Percentiles rank a stretch among this genome's conserved stretches.
Conservation (phyloP, 2,888 invertebrate genomes). For the Aplocera efformata region DNA sequence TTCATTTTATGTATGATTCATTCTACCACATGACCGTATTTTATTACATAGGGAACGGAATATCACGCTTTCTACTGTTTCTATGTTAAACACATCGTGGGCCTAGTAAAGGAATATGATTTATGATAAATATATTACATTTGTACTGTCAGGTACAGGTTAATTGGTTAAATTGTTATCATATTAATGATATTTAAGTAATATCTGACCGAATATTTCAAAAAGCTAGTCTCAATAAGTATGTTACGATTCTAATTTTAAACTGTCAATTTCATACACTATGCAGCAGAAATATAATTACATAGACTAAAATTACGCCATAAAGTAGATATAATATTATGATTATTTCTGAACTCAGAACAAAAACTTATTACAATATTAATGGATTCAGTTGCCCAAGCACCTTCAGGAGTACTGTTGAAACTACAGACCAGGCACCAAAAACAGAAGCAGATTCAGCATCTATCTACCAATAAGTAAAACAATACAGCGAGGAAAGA, state of each 20-base stretch:
- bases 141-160: conserved; percentile 4
- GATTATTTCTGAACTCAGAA: too few species aligned
- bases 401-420: conserved; percentile 29
- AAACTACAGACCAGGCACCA: conserved; percentile 50
- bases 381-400: conserved; percentile 27
- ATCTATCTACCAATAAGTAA: conserved; percentile 29
- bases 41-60: conserved; percentile 8
- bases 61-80: background rate
- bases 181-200: conserved; percentile 18
- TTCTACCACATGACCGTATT: background rate
- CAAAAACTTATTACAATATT: too few species aligned
- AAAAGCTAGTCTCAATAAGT: conserved; percentile 75
- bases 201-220: conserved; percentile 52
- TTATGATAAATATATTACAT: conserved; percentile 13
- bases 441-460: conserved; percentile 25
- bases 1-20: background rate
- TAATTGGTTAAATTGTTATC: conserved; percentile 10
- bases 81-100: conserved; percentile 3
- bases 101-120: conserved; percentile 77
- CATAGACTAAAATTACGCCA: background rate
- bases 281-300: conserved; percentile 6
- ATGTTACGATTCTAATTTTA: conserved; percentile 6
- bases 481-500: conserved; percentile 22
- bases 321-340: too few species aligned
- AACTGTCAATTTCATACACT: background rate